Evolutionary conservation across 2,113 vertebrate genomes (phyloP).

Genomic region (Corvus hawaiiensis): DNA sequence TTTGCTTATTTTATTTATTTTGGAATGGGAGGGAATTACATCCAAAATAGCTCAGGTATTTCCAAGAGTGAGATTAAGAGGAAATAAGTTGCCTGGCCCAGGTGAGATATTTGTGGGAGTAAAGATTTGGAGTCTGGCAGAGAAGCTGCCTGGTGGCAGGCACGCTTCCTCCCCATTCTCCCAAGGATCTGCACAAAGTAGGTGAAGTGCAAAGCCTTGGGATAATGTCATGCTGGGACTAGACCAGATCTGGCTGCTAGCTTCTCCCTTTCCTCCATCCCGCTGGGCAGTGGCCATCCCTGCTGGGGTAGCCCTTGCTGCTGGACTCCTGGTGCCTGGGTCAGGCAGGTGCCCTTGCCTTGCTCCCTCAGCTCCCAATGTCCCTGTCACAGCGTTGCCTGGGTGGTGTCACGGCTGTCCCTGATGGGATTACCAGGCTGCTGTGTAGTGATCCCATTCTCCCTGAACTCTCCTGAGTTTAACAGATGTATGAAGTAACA

Average conservation of each 20-base stretch:
- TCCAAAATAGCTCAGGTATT: background rate
- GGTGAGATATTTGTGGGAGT: background rate
- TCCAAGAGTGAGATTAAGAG: background rate
- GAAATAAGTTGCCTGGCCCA: background rate
- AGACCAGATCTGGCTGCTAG: background rate
- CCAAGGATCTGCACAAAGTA: background rate
- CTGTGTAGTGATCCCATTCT: fast-evolving
- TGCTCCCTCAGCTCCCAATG: fast-evolving
- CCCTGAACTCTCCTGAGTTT: background rate
- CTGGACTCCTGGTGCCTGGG: background rate
- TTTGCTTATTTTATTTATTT: background rate
- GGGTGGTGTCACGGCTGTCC: fast-evolving
- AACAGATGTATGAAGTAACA: background rate
- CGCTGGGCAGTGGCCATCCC: fast-evolving
- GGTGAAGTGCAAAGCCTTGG: background rate
- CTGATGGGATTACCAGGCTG: background rate
- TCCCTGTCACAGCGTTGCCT: fast-evolving
- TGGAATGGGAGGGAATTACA: background rate
- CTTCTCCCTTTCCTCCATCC: background rate
- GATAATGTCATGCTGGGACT: background rate
- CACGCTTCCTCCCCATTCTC: fast-evolving
- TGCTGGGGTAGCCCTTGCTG: background rate
- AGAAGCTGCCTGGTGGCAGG: background rate
- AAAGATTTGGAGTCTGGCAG: background rate
- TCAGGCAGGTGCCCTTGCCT: background rate